Conservation (phyloP, 1,140 invertebrate species). For the Penaeus indicus region DNA sequence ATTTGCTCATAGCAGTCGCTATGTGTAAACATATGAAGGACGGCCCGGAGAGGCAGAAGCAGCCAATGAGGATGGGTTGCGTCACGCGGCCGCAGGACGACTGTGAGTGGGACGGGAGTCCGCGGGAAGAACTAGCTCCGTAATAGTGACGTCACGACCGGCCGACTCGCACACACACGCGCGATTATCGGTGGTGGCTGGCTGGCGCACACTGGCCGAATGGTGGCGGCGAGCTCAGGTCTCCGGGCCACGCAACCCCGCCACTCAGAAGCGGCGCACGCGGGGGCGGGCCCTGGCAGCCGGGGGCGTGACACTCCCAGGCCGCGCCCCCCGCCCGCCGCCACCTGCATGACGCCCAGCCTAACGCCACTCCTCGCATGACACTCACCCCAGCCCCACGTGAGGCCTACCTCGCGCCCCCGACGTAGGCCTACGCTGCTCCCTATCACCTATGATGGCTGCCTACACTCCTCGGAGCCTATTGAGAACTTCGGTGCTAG, state of each 20-base stretch:
- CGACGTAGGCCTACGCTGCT: slow-evolving; percentile 25
- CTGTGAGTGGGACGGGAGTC: slow-evolving; percentile 65
- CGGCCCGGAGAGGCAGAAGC: slow-evolving; percentile 67
- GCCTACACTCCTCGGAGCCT: too few species aligned
- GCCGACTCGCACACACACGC: slow-evolving; percentile 59
- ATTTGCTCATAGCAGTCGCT: slow-evolving; percentile 68
- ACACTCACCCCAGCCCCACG: slow-evolving; percentile 38
- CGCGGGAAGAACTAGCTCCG: slow-evolving; percentile 66
- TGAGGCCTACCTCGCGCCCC: slow-evolving; percentile 19
- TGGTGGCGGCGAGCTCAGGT: slow-evolving; percentile 47
- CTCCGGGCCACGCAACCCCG: slow-evolving; percentile 54
- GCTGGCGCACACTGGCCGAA: slow-evolving; percentile 61
- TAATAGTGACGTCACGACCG: slow-evolving; percentile 64
- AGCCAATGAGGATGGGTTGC: slow-evolving; percentile 68
- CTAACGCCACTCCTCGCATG: slow-evolving; percentile 45
- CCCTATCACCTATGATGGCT: too few species aligned
- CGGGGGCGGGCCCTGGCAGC: slow-evolving; percentile 54
- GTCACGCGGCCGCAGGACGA: slow-evolving; percentile 67
- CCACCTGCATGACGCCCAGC: slow-evolving; percentile 34
- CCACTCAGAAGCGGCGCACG: slow-evolving; percentile 50
- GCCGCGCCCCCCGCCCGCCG: slow-evolving; percentile 45
- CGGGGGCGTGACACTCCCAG: slow-evolving; percentile 43
- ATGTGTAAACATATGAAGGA: slow-evolving; percentile 68
- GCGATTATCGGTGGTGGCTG: slow-evolving; percentile 55
- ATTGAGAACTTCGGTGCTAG: not conserved